Evolutionary conservation across 1,140 invertebrate species (phyloP), one percentile per base, ranked within the genome.

Genomic region (Pomacea maculata): DNA sequence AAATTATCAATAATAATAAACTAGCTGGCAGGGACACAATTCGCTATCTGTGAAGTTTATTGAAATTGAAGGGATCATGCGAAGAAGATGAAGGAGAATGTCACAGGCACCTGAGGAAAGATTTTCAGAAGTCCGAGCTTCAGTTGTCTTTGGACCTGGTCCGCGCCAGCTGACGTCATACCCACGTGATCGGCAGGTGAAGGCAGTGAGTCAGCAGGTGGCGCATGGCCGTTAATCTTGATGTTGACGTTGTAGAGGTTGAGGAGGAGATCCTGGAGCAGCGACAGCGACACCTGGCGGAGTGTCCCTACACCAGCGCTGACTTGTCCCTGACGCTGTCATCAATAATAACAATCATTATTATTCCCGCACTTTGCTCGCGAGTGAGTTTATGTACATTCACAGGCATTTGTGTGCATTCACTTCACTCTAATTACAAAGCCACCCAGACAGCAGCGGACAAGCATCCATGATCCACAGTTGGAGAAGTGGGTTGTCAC

Each of bases 231-330:
- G 0, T 81, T 74, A 2, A 79, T 29, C 78, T 85, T 85, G 29
- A 82, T 71, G 68, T 80, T 81, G 71, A 85, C 80, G 64, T 85
- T 85, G 80, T 85, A 85, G n/a, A 85, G 71, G 67, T 85, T 85
- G 17, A 80, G 73, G 2, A 85, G 74, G 10, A 84, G 65, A 29
- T 84, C 82, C 71, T 85, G 85, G 0, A 84, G 70, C 14, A 80
- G 76, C 8, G 83, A 83, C 52, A 85, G 80, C 34, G 83, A 54
- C 64, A 83, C 83, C 65, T 85, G 80, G 10, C 83, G 79, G 10
- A 85, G 67, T 75, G 80, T 85, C 19, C 83, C 83, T 9, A 84
- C 79, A 45, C 83, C 85, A 63, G 83, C 73, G 77, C 80, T 83
- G 21, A 73, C 72, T 21, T 64, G 70, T 57, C 67, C 84, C 80